phyloP scores from a whole-genome alignment of 2,888 invertebrate species.

The Diachrysia chrysitis region DNA sequence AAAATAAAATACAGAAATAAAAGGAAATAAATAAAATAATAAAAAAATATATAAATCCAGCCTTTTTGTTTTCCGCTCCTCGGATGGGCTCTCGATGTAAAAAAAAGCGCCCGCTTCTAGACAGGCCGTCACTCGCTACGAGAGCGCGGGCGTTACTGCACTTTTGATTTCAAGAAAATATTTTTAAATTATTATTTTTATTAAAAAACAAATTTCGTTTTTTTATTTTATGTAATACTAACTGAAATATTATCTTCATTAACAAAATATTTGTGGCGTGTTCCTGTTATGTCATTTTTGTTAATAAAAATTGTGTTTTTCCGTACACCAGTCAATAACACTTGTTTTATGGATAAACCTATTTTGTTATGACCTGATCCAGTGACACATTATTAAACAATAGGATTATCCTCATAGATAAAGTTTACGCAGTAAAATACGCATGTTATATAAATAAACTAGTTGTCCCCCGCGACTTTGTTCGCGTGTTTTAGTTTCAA shows the following conservation, averaged over 20 bases:
- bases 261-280: no score
- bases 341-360: not conserved
- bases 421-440: not conserved
- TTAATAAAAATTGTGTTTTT: not conserved
- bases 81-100: constrained; percentile 87
- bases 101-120: constrained; percentile 89
- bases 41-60: constrained; percentile 86
- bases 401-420: not conserved
- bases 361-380: not conserved
- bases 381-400: not conserved
- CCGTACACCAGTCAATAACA: not conserved
- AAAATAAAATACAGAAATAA: constrained; percentile 83
- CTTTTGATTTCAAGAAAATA: constrained; percentile 48
- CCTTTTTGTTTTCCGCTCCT: constrained; percentile 87
- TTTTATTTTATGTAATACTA: no score
- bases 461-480: no score
- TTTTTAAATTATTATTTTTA: not conserved
- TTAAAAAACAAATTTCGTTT: not conserved
- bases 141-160: constrained; percentile 65
- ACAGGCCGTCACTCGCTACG: constrained; percentile 77
- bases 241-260: no score
- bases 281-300: no score
- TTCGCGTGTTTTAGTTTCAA: no score
- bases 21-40: constrained; percentile 87
- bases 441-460: not conserved